Evolutionary conservation across 1,140 invertebrate genomes (phyloP), one percentile per base, ranked within the genome.

Genomic region (Bombus pascuorum): DNA sequence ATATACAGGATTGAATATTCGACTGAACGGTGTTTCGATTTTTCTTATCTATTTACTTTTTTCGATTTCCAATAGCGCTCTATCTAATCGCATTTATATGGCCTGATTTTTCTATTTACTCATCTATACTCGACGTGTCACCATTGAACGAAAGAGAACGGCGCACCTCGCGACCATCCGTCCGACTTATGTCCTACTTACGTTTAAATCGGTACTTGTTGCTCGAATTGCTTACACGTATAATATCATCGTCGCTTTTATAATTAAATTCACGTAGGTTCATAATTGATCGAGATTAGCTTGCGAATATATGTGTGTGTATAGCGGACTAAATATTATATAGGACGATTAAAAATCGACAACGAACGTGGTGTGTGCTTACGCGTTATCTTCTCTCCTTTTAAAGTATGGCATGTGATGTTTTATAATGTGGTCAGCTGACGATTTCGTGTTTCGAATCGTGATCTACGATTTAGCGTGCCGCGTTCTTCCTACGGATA

Each of bases 81-180:
- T 62, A n/a, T 62, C 28, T n/a, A 62, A n/a, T 47, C 12, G 12
- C 28, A 18, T 25, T 22, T 28, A 22, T 53, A 22, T 22, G 18
- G 5, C 34, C 34, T 22, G 32, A 44, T 42, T 28, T 34, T 47
- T 25, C n/a, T 25, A 18, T 47, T 68, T 80, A 34, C 15, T 42
- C 12, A 34, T 2, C 5, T 32, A 68, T n/a, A 47, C 70, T 72
- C 68, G 84, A 83, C 70, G 53, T 39, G 72, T 71, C 74, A 13
- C 74, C 68, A 53, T 73, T 57, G 72, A 75, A 89, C 66, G 57
- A 84, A 87, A 86, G 76, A 37, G 71, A 79, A 81, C 87, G 77
- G 81, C 83, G 88, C 83, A 78, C 78, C 93, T 94, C 94, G 93
- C 93, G 93, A 93, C 94, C 93, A 90, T 94, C 92, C 89, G 93